Evolutionary conservation across 2,888 invertebrate genomes (phyloP).

Genomic region (Caenorhabditis sp.): DNA sequence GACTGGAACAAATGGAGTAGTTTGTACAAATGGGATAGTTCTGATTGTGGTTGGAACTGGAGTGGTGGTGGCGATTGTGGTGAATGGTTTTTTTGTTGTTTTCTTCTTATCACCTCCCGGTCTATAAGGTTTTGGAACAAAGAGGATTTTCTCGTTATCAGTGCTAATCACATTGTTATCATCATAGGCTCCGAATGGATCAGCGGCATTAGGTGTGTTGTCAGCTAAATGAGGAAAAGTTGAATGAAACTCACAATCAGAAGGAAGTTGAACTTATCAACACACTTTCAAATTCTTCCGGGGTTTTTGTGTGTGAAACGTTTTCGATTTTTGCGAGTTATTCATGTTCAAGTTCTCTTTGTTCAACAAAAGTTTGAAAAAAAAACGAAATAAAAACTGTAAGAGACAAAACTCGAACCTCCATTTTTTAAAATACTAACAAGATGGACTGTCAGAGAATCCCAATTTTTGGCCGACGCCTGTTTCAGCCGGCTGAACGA

Average conservation of each 20-base stretch:
- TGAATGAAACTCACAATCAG: too few relatives aligned
- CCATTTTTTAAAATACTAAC: too few relatives aligned
- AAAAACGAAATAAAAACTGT: too few relatives aligned
- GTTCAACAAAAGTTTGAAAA: too few relatives aligned
- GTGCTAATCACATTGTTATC: constrained; percentile 57
- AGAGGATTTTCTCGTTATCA: constrained; percentile 61
- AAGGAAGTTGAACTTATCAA: too few relatives aligned
- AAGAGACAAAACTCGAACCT: too few relatives aligned
- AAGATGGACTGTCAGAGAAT: too few relatives aligned
- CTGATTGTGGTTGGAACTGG: constrained; percentile 43
- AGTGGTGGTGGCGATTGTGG: constrained; percentile 22
- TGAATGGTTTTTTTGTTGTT: constrained; percentile 43
- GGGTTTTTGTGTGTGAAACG: too few relatives aligned
- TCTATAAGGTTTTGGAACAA: constrained; percentile 65
- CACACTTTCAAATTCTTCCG: too few relatives aligned
- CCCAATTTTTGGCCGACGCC: too few relatives aligned
- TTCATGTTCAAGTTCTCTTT: too few relatives aligned
- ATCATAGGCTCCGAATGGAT: constrained; percentile 65
- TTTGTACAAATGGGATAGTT: constrained; percentile 46
- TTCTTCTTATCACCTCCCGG: constrained; percentile 58
- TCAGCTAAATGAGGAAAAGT: constrained; percentile 31
- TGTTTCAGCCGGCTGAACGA: neutral
- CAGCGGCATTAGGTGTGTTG: constrained; percentile 30
- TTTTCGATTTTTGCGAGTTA: too few relatives aligned
- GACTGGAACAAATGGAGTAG: constrained; percentile 32